Evolutionary conservation across 2,797 vertebrate genomes (phyloP).

Genomic region (Lithobates sylvaticus): DNA sequence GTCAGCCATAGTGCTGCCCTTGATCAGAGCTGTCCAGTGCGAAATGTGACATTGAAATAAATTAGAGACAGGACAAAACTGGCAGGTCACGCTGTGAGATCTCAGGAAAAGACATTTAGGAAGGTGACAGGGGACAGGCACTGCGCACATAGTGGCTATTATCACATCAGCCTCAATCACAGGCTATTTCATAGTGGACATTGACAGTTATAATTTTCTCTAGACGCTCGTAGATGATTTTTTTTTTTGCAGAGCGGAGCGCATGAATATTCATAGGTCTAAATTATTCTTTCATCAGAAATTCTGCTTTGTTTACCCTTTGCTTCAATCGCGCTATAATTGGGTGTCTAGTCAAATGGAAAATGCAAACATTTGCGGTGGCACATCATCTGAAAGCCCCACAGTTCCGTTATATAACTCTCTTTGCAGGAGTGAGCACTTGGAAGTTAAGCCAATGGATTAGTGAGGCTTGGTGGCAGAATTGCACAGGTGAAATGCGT

Average conservation of each 20-base stretch:
- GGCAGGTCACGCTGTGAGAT: slow-evolving; percentile 36
- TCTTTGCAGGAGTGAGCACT: not conserved
- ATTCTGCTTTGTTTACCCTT: slow-evolving; percentile 36
- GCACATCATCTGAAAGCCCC: not conserved
- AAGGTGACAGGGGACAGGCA: slow-evolving; percentile 25
- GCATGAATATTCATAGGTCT: slow-evolving; percentile 46
- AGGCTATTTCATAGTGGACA: slow-evolving; percentile 29
- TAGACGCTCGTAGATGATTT: not conserved
- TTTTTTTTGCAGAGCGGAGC: slow-evolving; percentile 5
- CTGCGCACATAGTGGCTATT: slow-evolving; percentile 5
- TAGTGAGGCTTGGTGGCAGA: too few species aligned
- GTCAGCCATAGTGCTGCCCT: not conserved
- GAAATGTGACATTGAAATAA: slow-evolving; percentile 9
- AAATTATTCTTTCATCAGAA: slow-evolving; percentile 44
- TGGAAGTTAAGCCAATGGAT: too few species aligned
- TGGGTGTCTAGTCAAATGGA: slow-evolving; percentile 38
- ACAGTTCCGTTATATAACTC: not conserved
- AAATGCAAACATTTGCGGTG: slow-evolving; percentile 19
- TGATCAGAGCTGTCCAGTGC: not conserved
- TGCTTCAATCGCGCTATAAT: slow-evolving; percentile 33
- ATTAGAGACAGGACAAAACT: not conserved
- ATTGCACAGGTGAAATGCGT: too few species aligned
- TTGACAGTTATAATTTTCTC: slow-evolving; percentile 32
- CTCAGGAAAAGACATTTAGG: slow-evolving; percentile 21
- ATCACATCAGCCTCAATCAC: slow-evolving; percentile 41